A percentile compares a stretch with the other conserved stretches of the same genome.
phyloP scores from a whole-genome alignment of 2,113 vertebrate species.

The Periophthalmus modestus region DNA sequence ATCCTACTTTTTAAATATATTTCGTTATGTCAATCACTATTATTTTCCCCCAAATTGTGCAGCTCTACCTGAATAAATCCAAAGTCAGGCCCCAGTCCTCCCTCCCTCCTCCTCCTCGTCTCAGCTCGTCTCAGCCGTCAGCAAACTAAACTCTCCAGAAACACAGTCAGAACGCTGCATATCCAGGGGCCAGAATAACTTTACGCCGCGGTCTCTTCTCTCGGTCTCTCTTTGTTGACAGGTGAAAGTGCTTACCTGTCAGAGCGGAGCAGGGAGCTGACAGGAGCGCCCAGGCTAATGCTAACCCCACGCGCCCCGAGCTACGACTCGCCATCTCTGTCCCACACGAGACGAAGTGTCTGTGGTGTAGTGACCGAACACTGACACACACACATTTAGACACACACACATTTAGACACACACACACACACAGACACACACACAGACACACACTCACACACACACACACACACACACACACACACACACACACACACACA shows the following conservation, averaged over 20 bases:
- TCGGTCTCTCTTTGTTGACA: conserved; percentile 61
- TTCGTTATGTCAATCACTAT: too few relatives aligned
- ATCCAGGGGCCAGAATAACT: conserved; percentile 64
- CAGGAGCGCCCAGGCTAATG: conserved; percentile 60
- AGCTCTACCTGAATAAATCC: too few relatives aligned
- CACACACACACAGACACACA: too few relatives aligned
- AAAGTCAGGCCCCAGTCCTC: conserved; percentile 5
- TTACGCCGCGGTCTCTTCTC: conserved; percentile 7
- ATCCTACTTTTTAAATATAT: too few relatives aligned
- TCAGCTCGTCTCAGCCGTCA: conserved; percentile 50
- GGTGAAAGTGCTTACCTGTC: conserved; percentile 74
- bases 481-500: too few relatives aligned
- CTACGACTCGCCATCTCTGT: conserved; percentile 66
- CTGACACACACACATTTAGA: neutral
- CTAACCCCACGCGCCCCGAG: conserved; percentile 63
- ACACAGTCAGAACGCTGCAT: conserved; percentile 42
- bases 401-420: too few relatives aligned
- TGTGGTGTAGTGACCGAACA: conserved; percentile 49
- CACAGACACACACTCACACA: too few relatives aligned
- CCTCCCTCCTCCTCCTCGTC: conserved; percentile 26
- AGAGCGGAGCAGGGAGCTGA: conserved; percentile 60
- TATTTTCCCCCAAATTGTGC: too few relatives aligned
- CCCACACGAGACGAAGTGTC: conserved; percentile 63
- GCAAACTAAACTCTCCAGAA: conserved; percentile 55
- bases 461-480: too few relatives aligned